These are phyloP conservation scores for Gyrodactylus bullatarudis DNA, from an alignment of 1,140 invertebrate genomes.

Conservation along the genomic window DNA sequence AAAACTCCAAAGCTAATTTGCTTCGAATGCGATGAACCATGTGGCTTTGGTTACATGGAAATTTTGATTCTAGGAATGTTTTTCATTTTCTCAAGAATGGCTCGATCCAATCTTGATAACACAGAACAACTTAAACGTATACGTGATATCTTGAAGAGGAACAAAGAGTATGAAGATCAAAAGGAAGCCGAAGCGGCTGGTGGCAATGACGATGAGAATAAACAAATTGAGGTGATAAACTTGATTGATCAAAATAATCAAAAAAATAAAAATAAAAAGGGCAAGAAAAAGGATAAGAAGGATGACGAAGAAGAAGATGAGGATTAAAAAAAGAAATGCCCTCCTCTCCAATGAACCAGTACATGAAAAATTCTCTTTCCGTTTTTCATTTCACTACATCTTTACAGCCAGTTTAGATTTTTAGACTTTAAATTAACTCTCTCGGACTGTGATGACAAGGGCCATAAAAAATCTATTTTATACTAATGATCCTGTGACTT, in stretches of 20 bases:
- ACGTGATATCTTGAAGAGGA: background rate
- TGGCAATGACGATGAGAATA: background rate
- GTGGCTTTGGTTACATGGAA: background rate
- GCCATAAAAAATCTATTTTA: too few relatives aligned
- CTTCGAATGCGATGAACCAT: background rate
- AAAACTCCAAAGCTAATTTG: background rate
- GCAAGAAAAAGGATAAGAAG: background rate
- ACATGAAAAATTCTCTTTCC: too few relatives aligned
- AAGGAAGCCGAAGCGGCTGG: too few relatives aligned
- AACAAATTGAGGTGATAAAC: background rate
- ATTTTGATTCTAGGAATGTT: background rate
- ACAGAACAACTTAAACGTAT: background rate
- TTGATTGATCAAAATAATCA: too few relatives aligned
- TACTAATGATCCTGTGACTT: too few relatives aligned
- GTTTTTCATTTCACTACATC: too few relatives aligned
- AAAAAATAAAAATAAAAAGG: too few relatives aligned
- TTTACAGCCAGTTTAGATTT: too few relatives aligned
- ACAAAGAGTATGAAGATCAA: background rate
- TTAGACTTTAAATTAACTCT: too few relatives aligned
- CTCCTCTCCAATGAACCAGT: too few relatives aligned
- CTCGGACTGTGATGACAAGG: too few relatives aligned
- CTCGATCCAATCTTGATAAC: background rate
- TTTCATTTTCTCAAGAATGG: background rate
- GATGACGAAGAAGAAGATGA: background rate
- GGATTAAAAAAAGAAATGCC: too few relatives aligned